Conservation (phyloP, 1,140 invertebrate species). For the Ceratitis capitata region DNA sequence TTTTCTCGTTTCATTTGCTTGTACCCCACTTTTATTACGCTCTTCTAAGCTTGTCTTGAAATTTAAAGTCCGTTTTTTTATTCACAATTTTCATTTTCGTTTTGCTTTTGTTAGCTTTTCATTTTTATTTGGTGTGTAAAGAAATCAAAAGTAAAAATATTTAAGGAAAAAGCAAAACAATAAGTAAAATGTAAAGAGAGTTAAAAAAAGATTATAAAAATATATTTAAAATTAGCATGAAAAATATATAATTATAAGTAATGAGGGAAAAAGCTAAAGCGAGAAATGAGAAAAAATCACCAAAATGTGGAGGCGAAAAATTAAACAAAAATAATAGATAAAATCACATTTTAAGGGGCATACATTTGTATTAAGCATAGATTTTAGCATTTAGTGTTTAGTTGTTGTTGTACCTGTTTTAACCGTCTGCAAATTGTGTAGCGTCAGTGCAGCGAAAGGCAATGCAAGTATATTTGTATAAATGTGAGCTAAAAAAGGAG, state of each 20-base stretch:
- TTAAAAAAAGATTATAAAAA: neutral
- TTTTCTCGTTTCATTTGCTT: neutral
- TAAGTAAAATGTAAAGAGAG: constrained; percentile 29
- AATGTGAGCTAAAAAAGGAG: neutral
- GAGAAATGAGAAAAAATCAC: neutral
- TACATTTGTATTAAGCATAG: constrained; percentile 30
- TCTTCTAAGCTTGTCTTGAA: neutral
- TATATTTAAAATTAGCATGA: neutral
- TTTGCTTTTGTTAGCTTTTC: neutral
- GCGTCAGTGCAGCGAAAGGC: constrained; percentile 43
- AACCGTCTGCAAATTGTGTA: constrained; percentile 55
- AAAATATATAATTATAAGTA: neutral
- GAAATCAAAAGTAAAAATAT: neutral
- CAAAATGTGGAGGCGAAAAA: neutral
- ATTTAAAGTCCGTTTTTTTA: neutral
- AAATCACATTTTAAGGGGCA: neutral
- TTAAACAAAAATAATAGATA: constrained; percentile 31
- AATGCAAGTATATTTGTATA: neutral
- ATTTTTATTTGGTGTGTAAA: neutral
- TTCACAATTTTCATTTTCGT: neutral
- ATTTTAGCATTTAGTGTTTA: constrained; percentile 56
- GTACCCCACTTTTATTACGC: neutral
- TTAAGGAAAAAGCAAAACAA: constrained; percentile 4
- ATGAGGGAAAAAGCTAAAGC: neutral
- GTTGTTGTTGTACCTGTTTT: constrained; percentile 65